A percentile compares a stretch with the other conserved stretches of the same genome.
Conservation (phyloP, 2,797 vertebrate genomes). For the Girardinus metallicus region DNA sequence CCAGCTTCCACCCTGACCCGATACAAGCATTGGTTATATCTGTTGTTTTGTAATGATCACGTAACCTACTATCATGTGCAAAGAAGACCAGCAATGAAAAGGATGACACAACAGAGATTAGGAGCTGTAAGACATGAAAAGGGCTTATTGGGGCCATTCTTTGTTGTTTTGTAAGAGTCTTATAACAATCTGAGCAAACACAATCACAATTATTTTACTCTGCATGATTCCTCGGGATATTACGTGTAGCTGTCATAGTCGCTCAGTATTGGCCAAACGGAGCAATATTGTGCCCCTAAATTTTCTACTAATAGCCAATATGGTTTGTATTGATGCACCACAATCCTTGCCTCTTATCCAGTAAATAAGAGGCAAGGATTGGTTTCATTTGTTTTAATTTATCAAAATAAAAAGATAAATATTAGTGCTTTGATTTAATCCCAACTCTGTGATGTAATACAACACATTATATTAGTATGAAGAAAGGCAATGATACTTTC, state of each 20-base stretch:
- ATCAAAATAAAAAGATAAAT: background rate
- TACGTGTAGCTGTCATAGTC: background rate
- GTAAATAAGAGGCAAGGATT: background rate
- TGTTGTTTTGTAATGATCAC: slow-evolving; percentile 3
- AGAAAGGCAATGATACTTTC: background rate
- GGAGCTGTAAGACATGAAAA: background rate
- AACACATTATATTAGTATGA: background rate
- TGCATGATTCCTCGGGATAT: background rate
- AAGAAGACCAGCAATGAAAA: background rate
- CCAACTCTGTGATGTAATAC: slow-evolving; percentile 2
- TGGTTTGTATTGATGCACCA: background rate
- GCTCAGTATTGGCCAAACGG: background rate
- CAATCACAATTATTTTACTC: slow-evolving; percentile 1
- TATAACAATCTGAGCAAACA: slow-evolving; percentile 1
- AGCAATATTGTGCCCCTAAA: background rate
- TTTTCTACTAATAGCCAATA: background rate
- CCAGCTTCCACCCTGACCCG: background rate
- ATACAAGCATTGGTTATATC: background rate
- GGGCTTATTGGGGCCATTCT: background rate
- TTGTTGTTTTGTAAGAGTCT: background rate
- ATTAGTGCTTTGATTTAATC: background rate
- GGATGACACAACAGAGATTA: background rate
- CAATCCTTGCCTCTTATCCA: too few relatives aligned
- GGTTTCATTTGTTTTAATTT: background rate
- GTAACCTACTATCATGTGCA: background rate